phyloP scores from a whole-genome alignment of 2,113 vertebrate species.

The Mirza zaza region DNA sequence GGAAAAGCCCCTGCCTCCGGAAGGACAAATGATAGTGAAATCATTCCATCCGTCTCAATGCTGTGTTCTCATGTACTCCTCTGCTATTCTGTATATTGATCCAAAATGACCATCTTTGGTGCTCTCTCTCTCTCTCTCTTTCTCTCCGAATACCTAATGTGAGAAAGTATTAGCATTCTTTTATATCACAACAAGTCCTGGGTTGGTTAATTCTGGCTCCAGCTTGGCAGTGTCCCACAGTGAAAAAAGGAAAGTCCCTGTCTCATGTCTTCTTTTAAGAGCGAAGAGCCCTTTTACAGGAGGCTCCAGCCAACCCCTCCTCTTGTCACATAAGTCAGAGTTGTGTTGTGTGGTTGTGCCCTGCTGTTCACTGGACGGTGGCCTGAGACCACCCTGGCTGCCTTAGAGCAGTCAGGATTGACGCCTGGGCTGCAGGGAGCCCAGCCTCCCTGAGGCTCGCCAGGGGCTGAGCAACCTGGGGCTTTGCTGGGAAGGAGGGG shows the following conservation, averaged over 20 bases:
- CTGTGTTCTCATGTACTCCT: neutral
- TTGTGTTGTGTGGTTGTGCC: neutral
- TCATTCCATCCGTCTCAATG: neutral
- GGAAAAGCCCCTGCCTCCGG: neutral
- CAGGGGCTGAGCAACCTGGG: neutral
- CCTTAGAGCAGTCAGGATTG: neutral
- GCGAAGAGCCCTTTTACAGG: neutral
- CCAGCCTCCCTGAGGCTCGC: neutral
- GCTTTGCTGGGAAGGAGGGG: neutral
- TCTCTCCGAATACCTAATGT: neutral
- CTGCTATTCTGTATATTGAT: neutral
- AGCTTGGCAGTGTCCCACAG: neutral
- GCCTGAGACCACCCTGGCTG: neutral
- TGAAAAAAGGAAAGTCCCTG: neutral
- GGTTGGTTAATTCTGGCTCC: neutral
- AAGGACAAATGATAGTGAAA: neutral
- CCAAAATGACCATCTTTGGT: neutral
- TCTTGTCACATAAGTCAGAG: neutral
- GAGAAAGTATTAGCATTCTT: neutral
- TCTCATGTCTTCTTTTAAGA: neutral
- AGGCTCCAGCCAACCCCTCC: neutral
- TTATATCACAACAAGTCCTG: neutral
- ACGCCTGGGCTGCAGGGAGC: neutral
- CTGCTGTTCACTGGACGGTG: neutral
- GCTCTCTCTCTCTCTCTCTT: neutral